Evolutionary conservation across 2,888 invertebrate species (phyloP), one percentile per base, ranked within the genome.

Genomic region (Tenodera sinensis): DNA sequence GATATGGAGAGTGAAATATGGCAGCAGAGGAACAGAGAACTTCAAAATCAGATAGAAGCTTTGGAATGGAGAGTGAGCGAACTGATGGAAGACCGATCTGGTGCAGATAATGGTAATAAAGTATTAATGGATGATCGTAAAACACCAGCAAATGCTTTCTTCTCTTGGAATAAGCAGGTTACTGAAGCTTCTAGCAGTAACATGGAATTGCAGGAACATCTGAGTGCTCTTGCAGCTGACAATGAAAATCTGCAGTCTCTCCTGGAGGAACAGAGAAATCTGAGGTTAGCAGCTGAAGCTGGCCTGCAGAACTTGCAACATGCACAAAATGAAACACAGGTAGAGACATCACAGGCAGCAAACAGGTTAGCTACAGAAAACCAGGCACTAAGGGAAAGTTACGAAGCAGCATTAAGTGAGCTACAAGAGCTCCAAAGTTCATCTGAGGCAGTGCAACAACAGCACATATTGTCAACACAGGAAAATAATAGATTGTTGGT

Each of bases 1-100:
- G 97, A 97, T 91, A 95, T 95, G 92, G 97, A 97, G 92, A 94
- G 97, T 28, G 95, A 96, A 90, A 94, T 96, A 92, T 96, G 96
- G 94, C 96, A 96, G 92, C 95, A 95, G 89, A 95, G 96, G 92
- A 96, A 96, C 91, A 95, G 96, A 91, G 96, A 97, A 92, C 93
- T 97, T 2, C 95, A 94, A 91, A 94, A 96, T 88, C 96, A 97
- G 93, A 92, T 97, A 14, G 94, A 94, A 88, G 93, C 94, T 82
- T 92, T 95, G 15, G 92, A 93, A 42, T 92, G 92, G 91, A 92
- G 91, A 84, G 84, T 90, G 12, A 91, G 90, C 83, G 91, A 91
- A 89, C 85, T 91, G 71, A 87, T 82, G 89, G 91, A 88, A 87
- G 54, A 71, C 0, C 54, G 54, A 54, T 20, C 54, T 20, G 14